Evolutionary conservation across 1,140 invertebrate species (phyloP).

Genomic region (Hycleus cichorii): DNA sequence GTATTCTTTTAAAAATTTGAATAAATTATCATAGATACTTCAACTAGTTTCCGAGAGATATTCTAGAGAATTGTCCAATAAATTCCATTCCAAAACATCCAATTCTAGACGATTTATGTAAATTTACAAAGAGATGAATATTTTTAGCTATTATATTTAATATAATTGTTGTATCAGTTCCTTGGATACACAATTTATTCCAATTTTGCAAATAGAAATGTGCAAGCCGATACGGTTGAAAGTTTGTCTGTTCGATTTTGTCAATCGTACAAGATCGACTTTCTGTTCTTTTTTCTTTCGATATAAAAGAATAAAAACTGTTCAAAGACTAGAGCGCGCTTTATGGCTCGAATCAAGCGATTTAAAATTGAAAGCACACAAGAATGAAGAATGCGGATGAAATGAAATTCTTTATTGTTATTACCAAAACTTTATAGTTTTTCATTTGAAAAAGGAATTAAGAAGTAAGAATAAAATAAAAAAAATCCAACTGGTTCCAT

Average conservation of each 20-base stretch:
- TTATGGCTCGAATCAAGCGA: slow-evolving; percentile 13
- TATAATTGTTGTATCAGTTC: too few relatives aligned
- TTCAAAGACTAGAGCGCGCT: slow-evolving; percentile 7
- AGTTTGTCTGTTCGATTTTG: slow-evolving; percentile 6
- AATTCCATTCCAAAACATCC: too few relatives aligned
- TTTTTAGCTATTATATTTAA: too few relatives aligned
- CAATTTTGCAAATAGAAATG: slow-evolving; percentile 3
- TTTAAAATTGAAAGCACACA: slow-evolving; percentile 17
- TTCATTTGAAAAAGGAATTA: not conserved
- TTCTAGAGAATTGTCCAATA: too few relatives aligned
- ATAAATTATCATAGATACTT: too few relatives aligned
- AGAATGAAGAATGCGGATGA: slow-evolving; percentile 21
- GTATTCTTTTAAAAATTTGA: too few relatives aligned
- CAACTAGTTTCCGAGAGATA: too few relatives aligned
- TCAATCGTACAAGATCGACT: slow-evolving; percentile 11
- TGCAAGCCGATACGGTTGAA: not conserved
- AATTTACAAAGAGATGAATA: too few relatives aligned
- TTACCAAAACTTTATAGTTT: not conserved
- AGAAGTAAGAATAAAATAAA: not conserved
- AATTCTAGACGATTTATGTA: too few relatives aligned
- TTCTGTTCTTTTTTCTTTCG: slow-evolving; percentile 1
- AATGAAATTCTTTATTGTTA: slow-evolving; percentile 19
- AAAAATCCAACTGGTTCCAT: not conserved
- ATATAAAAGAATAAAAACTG: slow-evolving; percentile 8
- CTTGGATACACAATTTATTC: too few relatives aligned